Conservation (phyloP, 2,888 invertebrate species). For the Brachyptera putata region DNA sequence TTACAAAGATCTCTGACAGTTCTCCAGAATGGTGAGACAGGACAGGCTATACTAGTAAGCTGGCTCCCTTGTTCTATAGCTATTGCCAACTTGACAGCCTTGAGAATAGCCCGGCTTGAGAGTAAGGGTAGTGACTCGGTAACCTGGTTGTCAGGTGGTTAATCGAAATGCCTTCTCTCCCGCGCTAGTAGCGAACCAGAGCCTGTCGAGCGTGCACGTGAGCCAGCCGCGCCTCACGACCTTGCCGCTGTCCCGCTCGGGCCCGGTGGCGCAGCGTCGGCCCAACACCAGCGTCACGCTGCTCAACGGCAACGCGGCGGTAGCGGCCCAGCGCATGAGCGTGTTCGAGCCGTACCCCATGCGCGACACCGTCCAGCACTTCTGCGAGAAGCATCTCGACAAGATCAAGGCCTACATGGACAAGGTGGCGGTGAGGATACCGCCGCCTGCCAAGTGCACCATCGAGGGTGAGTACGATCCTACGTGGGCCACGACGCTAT, state of each 20-base stretch:
- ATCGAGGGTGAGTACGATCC: constrained; percentile 79
- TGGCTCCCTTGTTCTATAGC: no score
- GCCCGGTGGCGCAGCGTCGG: constrained; percentile 60
- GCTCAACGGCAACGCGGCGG: constrained; percentile 53
- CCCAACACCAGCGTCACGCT: constrained; percentile 76
- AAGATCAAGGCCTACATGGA: constrained; percentile 91
- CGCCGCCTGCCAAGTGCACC: constrained; percentile 88
- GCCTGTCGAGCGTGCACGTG: constrained; percentile 1
- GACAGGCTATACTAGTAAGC: no score
- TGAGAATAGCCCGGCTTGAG: no score
- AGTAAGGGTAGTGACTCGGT: no score
- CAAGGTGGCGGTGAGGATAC: constrained; percentile 75
- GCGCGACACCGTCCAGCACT: constrained; percentile 89
- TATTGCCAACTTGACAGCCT: no score
- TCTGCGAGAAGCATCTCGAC: constrained; percentile 90
- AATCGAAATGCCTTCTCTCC: no score
- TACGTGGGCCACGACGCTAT: not conserved
- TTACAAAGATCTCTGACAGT: no score
- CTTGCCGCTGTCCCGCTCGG: not conserved
- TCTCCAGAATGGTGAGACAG: no score
- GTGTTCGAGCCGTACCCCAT: constrained; percentile 89
- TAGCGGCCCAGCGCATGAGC: constrained; percentile 60
- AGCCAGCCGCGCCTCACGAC: not conserved
- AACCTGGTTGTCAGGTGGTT: no score
- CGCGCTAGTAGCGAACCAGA: not conserved